Base-by-base conservation (phyloP, 2,797 vertebrate species). In the Eidolon dupreanum region DNA sequence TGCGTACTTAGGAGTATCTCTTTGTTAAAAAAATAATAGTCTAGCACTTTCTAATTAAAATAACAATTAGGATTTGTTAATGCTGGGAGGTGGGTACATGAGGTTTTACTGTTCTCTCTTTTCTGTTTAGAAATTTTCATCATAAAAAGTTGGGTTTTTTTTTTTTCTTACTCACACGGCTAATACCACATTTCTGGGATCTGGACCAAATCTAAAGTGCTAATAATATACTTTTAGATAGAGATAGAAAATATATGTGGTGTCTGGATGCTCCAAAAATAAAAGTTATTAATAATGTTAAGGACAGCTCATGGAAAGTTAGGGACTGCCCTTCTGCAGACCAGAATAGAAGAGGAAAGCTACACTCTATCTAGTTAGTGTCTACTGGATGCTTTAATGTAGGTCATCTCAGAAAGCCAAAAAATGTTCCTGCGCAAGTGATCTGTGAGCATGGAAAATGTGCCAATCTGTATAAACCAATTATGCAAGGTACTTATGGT, bases 91-190 rank as follows among this genome's bases (percentile, higher is more conserved):
- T 49, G 17, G 17, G 1, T 71, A 33, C 36, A 41, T 75, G 12
- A 95, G 41, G n/a, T 85, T 41, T 84, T 86, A 83, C 63, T 36
- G 24, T 93, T 55, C 19, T 70, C 82, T 89, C n/a, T 65, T 43
- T 97, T 90, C 66, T 17, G 83, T 93, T 66, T 91, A 65, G 51
- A 90, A 71, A 15, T 71, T 94, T 94, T 68, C n/a, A n/a, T 85
- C 86, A 89, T 83, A 88, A 68, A 86, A 68, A 88, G 26, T 43
- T 61, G 61, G 10, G 16, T 41, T 59, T 65, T 57, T 57, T 7
- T 57, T 55, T 22, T 55, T 19, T 55, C 2, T 61, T 31, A 93
- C 70, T 88, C 10, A 87, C 4, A 13, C 8, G 17, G 8, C 84
- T 89, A 87, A 84, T 88, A 38, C 55, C 31, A 85, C 26, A 68